Evolutionary conservation across 2,888 invertebrate genomes (phyloP).

Genomic region (Eupithecia subumbrata): DNA sequence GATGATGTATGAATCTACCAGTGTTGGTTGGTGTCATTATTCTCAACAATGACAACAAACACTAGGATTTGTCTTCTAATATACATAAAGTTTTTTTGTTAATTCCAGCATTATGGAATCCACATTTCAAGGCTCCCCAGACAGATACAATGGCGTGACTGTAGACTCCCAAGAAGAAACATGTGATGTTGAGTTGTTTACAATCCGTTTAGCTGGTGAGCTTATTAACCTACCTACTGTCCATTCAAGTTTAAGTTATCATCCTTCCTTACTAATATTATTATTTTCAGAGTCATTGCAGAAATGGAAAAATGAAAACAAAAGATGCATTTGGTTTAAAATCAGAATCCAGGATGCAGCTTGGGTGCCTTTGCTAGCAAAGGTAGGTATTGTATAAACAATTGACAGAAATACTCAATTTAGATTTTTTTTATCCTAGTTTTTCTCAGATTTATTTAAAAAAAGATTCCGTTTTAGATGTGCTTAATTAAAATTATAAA

Average conservation of each 20-base stretch:
- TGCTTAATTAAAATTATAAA: background rate
- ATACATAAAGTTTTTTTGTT: background rate
- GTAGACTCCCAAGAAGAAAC: conserved; percentile 86
- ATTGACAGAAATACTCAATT: background rate
- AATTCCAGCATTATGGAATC: conserved; percentile 45
- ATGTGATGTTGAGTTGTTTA: conserved; percentile 80
- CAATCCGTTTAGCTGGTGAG: conserved; percentile 84
- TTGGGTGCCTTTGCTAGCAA: conserved; percentile 90
- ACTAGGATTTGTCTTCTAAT: background rate
- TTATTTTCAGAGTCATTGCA: conserved; percentile 85
- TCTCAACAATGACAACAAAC: background rate
- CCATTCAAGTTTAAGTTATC: background rate
- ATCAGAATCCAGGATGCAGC: conserved; percentile 87
- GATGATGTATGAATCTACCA: background rate
- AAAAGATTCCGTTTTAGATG: background rate
- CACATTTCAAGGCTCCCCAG: conserved; percentile 74
- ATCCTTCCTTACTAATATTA: background rate
- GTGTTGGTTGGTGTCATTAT: background rate
- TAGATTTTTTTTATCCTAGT: background rate
- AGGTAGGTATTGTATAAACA: conserved; percentile 60
- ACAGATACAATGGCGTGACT: conserved; percentile 90
- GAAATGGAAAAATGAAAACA: conserved; percentile 86
- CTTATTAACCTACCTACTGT: conserved; percentile 23
- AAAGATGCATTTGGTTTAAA: conserved; percentile 92
- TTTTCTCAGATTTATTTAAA: background rate